Conservation (phyloP, 2,113 vertebrate genomes). For the Tachysurus vachellii region DNA sequence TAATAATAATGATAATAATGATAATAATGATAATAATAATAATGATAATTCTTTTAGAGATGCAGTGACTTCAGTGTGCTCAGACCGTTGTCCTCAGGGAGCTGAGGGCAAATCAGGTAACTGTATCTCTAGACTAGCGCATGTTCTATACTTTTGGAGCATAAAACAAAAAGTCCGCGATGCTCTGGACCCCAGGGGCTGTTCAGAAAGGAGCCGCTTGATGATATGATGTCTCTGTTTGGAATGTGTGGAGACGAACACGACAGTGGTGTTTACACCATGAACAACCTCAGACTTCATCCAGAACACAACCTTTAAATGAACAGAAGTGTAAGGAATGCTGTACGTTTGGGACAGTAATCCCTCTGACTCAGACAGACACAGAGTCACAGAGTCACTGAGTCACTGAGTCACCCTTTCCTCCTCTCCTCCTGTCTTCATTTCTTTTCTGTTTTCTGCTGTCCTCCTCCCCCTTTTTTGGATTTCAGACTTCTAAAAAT, state of each 20-base stretch:
- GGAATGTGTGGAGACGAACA: neutral
- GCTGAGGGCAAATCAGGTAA: neutral
- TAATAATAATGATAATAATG: neutral
- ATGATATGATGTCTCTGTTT: neutral
- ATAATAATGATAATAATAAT: neutral
- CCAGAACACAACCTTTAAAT: neutral
- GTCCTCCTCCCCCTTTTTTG: constrained; percentile 58
- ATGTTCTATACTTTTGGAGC: constrained; percentile 2
- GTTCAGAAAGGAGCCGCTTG: neutral
- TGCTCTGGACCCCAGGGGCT: neutral
- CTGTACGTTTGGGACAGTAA: neutral
- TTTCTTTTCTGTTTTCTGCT: neutral
- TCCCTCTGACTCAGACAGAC: neutral
- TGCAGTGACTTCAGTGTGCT: too few relatives aligned
- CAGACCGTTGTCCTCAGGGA: neutral
- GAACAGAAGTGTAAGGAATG: neutral
- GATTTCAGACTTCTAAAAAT: constrained; percentile 76
- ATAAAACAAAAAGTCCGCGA: neutral
- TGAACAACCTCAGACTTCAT: neutral
- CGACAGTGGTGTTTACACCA: too few relatives aligned
- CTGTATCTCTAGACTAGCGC: neutral
- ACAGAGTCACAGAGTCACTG: neutral
- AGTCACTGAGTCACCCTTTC: neutral
- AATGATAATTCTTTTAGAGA: neutral
- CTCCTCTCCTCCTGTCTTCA: neutral